These are phyloP conservation scores for Unio delphinus DNA, from an alignment of 2,888 invertebrate genomes.

Conservation along the genomic window DNA sequence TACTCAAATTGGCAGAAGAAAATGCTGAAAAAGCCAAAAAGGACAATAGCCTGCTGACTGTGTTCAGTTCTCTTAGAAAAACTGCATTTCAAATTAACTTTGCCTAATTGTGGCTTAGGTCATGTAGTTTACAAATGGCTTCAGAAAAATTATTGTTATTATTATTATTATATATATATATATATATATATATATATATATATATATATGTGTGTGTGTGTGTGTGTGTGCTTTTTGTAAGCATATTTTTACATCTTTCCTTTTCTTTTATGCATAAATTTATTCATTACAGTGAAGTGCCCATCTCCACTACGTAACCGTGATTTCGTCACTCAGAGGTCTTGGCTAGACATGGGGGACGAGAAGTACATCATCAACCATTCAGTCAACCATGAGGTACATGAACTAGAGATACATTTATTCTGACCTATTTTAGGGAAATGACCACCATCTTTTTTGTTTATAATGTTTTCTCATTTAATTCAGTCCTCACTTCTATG, in stretches of 20 bases:
- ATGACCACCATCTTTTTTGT: not conserved
- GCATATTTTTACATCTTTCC: no score
- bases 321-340: conserved; percentile 92
- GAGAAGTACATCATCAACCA: conserved; percentile 93
- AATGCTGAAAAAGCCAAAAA: no score
- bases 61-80: no score
- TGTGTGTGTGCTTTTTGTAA: no score
- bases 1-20: no score
- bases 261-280: not conserved
- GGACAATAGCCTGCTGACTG: no score
- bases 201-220: no score
- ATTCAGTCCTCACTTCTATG: no score
- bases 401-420: conserved; percentile 16
- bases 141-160: not conserved
- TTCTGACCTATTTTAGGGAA: not conserved
- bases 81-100: no score
- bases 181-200: not conserved
- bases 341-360: conserved; percentile 89
- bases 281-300: conserved; percentile 80
- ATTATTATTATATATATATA: not conserved
- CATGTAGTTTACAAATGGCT: no score
- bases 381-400: conserved; percentile 88
- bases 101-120: no score
- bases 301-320: conserved; percentile 90
- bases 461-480: not conserved